These are phyloP conservation scores for Eledona agricola DNA, from an alignment of 2,888 invertebrate genomes.

Conservation along the genomic window DNA sequence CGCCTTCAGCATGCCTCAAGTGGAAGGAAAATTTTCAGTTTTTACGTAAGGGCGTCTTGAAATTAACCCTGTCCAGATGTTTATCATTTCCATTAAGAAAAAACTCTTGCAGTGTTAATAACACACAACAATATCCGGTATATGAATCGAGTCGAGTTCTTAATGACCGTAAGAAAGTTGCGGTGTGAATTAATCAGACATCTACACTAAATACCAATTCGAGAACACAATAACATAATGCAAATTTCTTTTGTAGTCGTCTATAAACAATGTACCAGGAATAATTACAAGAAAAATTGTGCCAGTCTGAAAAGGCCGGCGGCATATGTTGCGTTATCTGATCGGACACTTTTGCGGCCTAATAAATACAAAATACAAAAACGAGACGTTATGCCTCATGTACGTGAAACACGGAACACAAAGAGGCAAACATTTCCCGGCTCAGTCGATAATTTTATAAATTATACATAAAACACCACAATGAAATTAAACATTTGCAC, in stretches of 20 bases:
- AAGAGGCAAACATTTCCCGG: slow-evolving; percentile 10
- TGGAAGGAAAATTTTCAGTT: too few species aligned
- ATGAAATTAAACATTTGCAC: slow-evolving; percentile 52
- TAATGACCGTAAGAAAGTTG: slow-evolving; percentile 3
- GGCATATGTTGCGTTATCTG: slow-evolving; percentile 21
- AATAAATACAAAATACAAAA: slow-evolving; percentile 23
- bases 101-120: too few species aligned
- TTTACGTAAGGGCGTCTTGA: too few species aligned
- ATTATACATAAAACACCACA: slow-evolving; percentile 45
- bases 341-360: slow-evolving; percentile 19
- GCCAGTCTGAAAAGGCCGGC: slow-evolving; percentile 19
- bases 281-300: slow-evolving; percentile 25
- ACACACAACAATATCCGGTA: too few species aligned
- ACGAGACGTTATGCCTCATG: slow-evolving; percentile 11
- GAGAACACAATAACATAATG: slow-evolving; percentile 10
- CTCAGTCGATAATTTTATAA: slow-evolving; percentile 38
- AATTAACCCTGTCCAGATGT: too few species aligned
- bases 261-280: slow-evolving; percentile 14
- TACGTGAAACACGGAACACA: slow-evolving; percentile 8
- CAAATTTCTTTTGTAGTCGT: slow-evolving; percentile 27
- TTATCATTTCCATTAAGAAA: too few species aligned
- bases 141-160: not conserved
- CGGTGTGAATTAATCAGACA: slow-evolving; percentile 1
- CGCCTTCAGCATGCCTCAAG: not conserved
- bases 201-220: not conserved